Evolutionary conservation across 2,888 invertebrate genomes (phyloP).

Genomic region (Latrodectus hesperus): DNA sequence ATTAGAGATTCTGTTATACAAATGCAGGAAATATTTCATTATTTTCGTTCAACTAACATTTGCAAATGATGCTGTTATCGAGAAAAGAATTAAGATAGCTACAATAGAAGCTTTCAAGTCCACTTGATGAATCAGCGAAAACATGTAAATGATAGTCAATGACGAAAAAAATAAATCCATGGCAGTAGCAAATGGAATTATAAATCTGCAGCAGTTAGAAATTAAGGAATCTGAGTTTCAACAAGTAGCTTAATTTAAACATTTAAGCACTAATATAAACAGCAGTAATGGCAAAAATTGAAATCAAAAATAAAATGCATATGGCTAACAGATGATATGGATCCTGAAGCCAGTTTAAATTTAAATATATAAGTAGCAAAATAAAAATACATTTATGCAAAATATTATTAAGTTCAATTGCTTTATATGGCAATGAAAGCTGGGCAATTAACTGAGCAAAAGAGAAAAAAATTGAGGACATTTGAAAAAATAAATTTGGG

Average conservation of each 20-base stretch:
- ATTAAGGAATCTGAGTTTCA: not conserved
- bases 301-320: not conserved
- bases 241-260: not conserved
- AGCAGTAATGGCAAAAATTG: not conserved
- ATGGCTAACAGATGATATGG: not conserved
- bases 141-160: not conserved
- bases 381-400: not conserved
- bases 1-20: not conserved
- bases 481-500: not conserved
- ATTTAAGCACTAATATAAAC: not conserved
- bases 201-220: not conserved
- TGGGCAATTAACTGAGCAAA: not conserved
- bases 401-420: not conserved
- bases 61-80: not conserved
- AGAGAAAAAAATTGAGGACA: not conserved
- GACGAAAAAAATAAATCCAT: not conserved
- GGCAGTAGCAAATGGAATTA: not conserved
- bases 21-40: not conserved
- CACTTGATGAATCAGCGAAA: not conserved
- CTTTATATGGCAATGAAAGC: not conserved
- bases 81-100: not conserved
- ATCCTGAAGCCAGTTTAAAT: not conserved
- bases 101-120: not conserved
- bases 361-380: not conserved
- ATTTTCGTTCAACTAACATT: not conserved